phyloP scores from a whole-genome alignment of 2,797 vertebrate genomes.

The Buceros bicornis region DNA sequence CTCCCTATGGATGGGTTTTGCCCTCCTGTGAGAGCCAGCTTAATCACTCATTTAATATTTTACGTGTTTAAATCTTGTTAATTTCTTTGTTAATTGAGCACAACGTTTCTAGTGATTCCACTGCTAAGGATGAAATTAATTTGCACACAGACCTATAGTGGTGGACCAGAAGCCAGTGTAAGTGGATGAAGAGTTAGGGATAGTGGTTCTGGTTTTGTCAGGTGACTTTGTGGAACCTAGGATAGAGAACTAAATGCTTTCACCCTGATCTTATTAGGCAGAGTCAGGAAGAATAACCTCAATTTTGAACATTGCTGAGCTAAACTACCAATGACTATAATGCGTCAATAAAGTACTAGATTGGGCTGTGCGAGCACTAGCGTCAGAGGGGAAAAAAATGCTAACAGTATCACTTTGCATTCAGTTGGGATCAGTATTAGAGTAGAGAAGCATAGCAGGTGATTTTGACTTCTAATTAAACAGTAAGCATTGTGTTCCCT shows the following conservation, averaged over 20 bases:
- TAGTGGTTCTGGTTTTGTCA: neutral
- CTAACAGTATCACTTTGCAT: neutral
- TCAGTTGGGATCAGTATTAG: slow-evolving; percentile 29
- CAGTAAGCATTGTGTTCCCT: slow-evolving; percentile 9
- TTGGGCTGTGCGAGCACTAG: neutral
- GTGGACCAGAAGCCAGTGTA: neutral
- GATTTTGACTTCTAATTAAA: slow-evolving; percentile 66
- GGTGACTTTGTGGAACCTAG: neutral
- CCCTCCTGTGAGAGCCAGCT: neutral
- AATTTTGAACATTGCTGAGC: slow-evolving; percentile 50
- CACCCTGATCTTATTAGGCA: neutral
- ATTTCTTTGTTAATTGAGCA: neutral
- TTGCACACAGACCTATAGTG: neutral
- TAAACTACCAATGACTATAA: slow-evolving; percentile 53
- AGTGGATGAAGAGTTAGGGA: neutral
- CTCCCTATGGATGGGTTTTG: neutral
- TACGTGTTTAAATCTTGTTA: neutral
- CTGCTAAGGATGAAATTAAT: neutral
- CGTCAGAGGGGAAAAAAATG: neutral
- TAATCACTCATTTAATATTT: neutral
- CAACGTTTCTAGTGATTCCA: neutral
- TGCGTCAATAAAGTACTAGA: neutral
- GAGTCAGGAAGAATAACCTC: slow-evolving; percentile 9
- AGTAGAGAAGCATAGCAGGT: slow-evolving; percentile 53
- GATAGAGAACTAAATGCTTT: neutral